These are phyloP conservation scores for Terrapene triunguis DNA, from an alignment of 2,113 vertebrate species.

Conservation along the genomic window DNA sequence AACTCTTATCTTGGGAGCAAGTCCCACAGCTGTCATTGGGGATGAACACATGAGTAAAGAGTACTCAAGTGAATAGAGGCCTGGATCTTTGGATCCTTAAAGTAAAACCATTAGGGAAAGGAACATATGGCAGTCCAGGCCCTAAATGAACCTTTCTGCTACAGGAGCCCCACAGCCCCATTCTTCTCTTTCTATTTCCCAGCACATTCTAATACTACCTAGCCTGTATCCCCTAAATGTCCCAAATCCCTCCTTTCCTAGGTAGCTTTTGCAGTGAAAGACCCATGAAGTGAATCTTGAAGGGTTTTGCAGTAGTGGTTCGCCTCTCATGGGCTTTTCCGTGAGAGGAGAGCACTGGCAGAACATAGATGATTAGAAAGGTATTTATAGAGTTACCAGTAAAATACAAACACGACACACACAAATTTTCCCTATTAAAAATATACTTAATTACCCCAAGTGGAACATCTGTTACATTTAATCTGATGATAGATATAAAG, in stretches of 20 bases:
- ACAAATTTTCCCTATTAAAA: slow-evolving; percentile 50
- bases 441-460: slow-evolving; percentile 54
- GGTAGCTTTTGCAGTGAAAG: not conserved
- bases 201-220: not conserved
- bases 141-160: not conserved
- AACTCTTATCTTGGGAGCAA: not conserved
- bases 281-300: not conserved
- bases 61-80: not conserved
- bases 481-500: slow-evolving; percentile 45
- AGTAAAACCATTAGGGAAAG: not conserved
- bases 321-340: not conserved
- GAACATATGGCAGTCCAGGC: not conserved
- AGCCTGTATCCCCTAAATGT: not conserved
- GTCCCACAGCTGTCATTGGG: not conserved
- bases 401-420: slow-evolving; percentile 23
- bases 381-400: slow-evolving; percentile 39
- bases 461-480: slow-evolving; percentile 52
- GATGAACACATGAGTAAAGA: not conserved
- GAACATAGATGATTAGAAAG: not conserved
- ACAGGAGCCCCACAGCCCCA: not conserved
- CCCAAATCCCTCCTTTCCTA: not conserved
- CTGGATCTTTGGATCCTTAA: not conserved
- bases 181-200: not conserved
- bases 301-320: not conserved
- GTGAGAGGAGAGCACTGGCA: not conserved